Base-by-base conservation (phyloP, 2,888 invertebrate genomes). In the Celastrina argiolus region DNA sequence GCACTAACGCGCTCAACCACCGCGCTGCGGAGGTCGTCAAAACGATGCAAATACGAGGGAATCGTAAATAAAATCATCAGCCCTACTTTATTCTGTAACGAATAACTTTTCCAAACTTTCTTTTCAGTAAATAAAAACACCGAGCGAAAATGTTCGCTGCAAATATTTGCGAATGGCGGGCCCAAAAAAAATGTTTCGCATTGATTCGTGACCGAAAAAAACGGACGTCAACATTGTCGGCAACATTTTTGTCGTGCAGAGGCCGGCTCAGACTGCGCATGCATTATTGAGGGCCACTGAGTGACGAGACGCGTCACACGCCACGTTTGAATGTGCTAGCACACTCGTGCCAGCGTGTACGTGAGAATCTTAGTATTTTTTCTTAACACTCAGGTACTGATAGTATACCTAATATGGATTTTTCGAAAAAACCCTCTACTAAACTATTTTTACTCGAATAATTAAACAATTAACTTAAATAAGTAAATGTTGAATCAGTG, bases 231-330 rank as follows among this genome's bases (percentile, higher is more conserved):
- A 66, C 69, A 67, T 68, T 70, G 72, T 71, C 69, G 68, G 68
- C 66, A 71, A 74, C 74, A 74, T 78, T 81, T 78, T 79, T 79
- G 73, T 75, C 73, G 71, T 72, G 76, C 74, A 76, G 72, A 75
- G 75, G 75, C 77, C 74, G 72, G 74, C 58, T 69, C 77, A 72
- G 77, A 73, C 78, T 77, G 81, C 79, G 77, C 81, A 81, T 89
- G 84, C 84, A 89, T 89, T 89, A 89, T 89, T 88, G 85, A 89
- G 88, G 82, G 81, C 80, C 82, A 78, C 85, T 88, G 88, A 89
- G 88, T 88, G 89, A 88, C 86, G 87, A 85, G 87, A 83, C 85
- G 84, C 77, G 82, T 71, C 72, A n/a, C n/a, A n/a, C n/a, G n/a
- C n/a, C n/a, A n/a, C n/a, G n/a, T n/a, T n/a, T n/a, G n/a, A n/a